Conservation (phyloP, 2,888 invertebrate species). For the Bombyx huttoni region DNA sequence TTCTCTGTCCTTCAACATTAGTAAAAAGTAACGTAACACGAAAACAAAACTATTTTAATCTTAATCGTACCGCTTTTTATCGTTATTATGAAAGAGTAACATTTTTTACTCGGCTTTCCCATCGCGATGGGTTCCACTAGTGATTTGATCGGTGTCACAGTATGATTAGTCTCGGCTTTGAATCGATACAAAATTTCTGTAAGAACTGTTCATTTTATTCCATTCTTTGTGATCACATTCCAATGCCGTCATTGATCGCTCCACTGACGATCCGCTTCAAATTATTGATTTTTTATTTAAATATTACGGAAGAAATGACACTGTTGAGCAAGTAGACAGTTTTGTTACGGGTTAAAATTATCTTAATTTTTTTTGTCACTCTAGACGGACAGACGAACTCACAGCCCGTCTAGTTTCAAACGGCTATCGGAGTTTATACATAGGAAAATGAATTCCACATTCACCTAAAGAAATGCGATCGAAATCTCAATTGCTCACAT, state of each 20-base stretch:
- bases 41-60: constrained; percentile 8
- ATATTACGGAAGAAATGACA: constrained; percentile 2
- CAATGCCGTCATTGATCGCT: constrained; percentile 27
- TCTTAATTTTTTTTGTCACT: no score
- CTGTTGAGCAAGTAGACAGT: background rate
- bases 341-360: background rate
- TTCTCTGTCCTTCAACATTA: no score
- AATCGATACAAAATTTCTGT: constrained; percentile 34
- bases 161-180: constrained; percentile 23
- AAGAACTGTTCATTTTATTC: constrained; percentile 33
- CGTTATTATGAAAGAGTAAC: constrained; percentile 22
- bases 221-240: constrained; percentile 45
- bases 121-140: constrained; percentile 30
- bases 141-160: constrained; percentile 41
- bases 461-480: no score
- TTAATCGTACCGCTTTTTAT: constrained; percentile 8
- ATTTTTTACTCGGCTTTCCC: constrained; percentile 38
- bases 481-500: no score
- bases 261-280: constrained; percentile 23
- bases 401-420: no score
- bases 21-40: constrained; percentile 1
- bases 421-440: no score
- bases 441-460: no score
- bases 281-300: constrained; percentile 15
- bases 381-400: no score